Percentiles rank a stretch among this genome's conserved stretches.
These are phyloP conservation scores for Trissolcus brochymenae DNA, from an alignment of 2,888 invertebrate genomes.

Conservation along the genomic window DNA sequence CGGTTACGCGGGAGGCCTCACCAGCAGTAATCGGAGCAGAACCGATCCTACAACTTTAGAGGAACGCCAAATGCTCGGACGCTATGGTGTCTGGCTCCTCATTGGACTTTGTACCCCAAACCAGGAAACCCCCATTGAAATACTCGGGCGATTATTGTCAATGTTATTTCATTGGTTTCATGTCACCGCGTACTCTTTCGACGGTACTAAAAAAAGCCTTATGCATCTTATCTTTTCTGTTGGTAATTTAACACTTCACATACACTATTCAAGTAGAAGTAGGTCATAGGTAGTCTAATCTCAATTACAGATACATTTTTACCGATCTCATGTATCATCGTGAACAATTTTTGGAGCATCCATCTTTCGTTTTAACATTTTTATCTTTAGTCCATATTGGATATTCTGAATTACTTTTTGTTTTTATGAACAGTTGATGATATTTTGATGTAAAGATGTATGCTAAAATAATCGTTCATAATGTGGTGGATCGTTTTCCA, in stretches of 20 bases:
- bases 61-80: slow-evolving; percentile 91
- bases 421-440: neutral
- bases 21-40: slow-evolving; percentile 60
- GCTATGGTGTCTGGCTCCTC: slow-evolving; percentile 98
- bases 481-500: neutral
- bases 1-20: slow-evolving; percentile 67
- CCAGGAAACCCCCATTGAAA: slow-evolving; percentile 85
- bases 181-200: slow-evolving; percentile 96
- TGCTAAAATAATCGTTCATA: slow-evolving; percentile 17
- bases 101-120: slow-evolving; percentile 93
- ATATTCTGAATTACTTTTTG: neutral
- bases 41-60: slow-evolving; percentile 80
- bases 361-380: neutral
- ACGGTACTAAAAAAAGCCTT: slow-evolving; percentile 82
- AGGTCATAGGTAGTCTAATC: slow-evolving; percentile 68
- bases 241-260: slow-evolving; percentile 75
- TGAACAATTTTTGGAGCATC: slow-evolving; percentile 19
- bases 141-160: slow-evolving; percentile 92
- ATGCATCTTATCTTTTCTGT: slow-evolving; percentile 76
- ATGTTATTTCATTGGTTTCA: slow-evolving; percentile 99
- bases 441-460: slow-evolving; percentile 2
- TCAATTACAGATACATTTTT: slow-evolving; percentile 67
- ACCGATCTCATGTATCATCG: slow-evolving; percentile 21
- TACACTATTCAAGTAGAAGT: slow-evolving; percentile 71
- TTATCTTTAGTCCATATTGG: neutral